Conservation (phyloP, 2,797 vertebrate genomes). For the Meda fulgida region DNA sequence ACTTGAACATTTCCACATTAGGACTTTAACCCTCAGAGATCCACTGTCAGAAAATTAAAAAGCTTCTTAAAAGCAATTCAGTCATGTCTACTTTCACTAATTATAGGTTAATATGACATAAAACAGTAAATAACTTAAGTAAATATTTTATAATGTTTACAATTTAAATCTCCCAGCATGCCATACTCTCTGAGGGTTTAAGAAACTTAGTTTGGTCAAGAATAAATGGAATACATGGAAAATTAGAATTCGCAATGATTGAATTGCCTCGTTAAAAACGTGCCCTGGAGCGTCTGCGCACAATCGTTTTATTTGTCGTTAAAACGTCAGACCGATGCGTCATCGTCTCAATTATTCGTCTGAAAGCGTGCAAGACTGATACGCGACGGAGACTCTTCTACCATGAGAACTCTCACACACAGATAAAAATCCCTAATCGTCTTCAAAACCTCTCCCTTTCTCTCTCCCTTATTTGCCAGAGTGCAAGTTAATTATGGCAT, state of each 20-base stretch:
- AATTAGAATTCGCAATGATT: conserved; percentile 5
- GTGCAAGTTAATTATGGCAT: conserved; percentile 77
- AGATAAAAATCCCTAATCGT: conserved; percentile 75
- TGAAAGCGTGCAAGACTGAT: conserved; percentile 25
- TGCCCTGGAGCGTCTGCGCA: conserved; percentile 31
- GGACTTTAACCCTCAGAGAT: neutral
- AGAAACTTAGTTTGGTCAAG: neutral
- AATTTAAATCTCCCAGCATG: neutral
- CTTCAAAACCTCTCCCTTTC: conserved; percentile 73
- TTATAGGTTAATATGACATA: neutral
- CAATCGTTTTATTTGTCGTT: conserved; percentile 27
- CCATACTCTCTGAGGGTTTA: neutral
- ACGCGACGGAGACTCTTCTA: conserved; percentile 13
- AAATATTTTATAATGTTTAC: neutral
- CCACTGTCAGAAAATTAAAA: neutral
- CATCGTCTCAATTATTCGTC: conserved; percentile 39
- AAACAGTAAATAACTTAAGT: neutral
- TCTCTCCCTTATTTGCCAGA: conserved; percentile 73
- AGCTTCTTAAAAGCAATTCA: neutral
- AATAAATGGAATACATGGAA: conserved; percentile 15
- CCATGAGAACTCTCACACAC: conserved; percentile 41
- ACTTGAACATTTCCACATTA: conserved; percentile 20
- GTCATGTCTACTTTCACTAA: neutral
- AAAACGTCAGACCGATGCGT: conserved; percentile 23
- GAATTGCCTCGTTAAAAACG: conserved; percentile 24